Conservation (phyloP, 2,113 vertebrate genomes). For the Grammomys surdaster region DNA sequence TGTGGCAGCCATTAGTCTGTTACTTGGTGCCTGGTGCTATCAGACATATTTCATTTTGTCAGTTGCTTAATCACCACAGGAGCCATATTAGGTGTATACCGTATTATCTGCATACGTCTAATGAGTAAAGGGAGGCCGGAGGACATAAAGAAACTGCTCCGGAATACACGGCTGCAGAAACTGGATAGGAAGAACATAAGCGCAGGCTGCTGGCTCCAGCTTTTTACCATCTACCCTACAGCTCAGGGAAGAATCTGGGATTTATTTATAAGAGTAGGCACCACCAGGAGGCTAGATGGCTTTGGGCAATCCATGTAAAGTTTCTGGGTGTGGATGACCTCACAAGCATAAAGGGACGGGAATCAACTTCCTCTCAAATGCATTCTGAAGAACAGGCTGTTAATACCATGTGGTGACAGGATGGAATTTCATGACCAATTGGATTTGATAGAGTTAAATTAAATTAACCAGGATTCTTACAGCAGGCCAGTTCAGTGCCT, state of each 20-base stretch:
- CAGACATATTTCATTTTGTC: not conserved
- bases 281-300: not conserved
- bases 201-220: not conserved
- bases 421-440: not conserved
- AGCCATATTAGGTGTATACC: not conserved
- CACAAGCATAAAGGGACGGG: not conserved
- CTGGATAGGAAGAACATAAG: not conserved
- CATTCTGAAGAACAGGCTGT: not conserved
- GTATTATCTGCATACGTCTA: not conserved
- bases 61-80: not conserved
- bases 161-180: not conserved
- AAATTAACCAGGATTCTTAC: not conserved
- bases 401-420: not conserved
- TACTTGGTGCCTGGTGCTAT: not conserved
- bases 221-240: not conserved
- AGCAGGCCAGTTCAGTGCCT: not conserved
- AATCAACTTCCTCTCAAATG: not conserved
- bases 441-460: not conserved
- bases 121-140: not conserved
- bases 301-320: too few species aligned
- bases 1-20: not conserved
- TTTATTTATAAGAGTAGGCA: not conserved
- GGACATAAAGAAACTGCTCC: not conserved
- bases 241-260: not conserved
- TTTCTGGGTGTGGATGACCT: not conserved